These are phyloP conservation scores for Limnodromus scolopaceus DNA, from an alignment of 2,797 vertebrate species.

Conservation along the genomic window DNA sequence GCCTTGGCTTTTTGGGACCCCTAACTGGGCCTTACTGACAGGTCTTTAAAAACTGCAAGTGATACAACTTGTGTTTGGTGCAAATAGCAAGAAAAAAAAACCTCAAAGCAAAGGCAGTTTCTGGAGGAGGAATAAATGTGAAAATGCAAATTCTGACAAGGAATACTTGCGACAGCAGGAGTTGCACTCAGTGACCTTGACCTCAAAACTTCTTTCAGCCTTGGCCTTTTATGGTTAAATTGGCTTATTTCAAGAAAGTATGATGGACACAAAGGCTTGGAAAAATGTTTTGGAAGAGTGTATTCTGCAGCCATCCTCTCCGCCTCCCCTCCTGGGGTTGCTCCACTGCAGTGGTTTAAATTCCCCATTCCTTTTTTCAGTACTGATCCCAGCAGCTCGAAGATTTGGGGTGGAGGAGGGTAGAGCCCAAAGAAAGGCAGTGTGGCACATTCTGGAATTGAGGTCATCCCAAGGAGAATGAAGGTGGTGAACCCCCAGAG, in stretches of 20 bases:
- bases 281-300: background rate
- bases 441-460: accelerated
- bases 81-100: background rate
- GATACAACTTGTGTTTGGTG: background rate
- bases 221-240: background rate
- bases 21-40: background rate
- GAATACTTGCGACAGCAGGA: background rate
- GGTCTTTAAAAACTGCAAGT: background rate
- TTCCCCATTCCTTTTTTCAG: background rate
- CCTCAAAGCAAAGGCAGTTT: background rate
- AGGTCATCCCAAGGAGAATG: background rate
- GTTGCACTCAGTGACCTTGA: background rate
- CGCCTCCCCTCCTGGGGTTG: background rate
- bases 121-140: background rate
- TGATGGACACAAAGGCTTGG: background rate
- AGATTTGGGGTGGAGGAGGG: background rate
- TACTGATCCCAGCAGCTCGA: background rate
- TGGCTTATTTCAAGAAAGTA: background rate
- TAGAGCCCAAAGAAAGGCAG: background rate
- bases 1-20: background rate
- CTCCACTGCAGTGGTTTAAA: background rate
- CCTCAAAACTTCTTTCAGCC: background rate
- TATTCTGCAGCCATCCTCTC: background rate
- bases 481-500: background rate
- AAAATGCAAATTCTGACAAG: background rate